Percentiles rank a stretch among this genome's conserved stretches.
These are phyloP conservation scores for Hormaphis cornu DNA, from an alignment of 1,140 invertebrate genomes.

Conservation along the genomic window DNA sequence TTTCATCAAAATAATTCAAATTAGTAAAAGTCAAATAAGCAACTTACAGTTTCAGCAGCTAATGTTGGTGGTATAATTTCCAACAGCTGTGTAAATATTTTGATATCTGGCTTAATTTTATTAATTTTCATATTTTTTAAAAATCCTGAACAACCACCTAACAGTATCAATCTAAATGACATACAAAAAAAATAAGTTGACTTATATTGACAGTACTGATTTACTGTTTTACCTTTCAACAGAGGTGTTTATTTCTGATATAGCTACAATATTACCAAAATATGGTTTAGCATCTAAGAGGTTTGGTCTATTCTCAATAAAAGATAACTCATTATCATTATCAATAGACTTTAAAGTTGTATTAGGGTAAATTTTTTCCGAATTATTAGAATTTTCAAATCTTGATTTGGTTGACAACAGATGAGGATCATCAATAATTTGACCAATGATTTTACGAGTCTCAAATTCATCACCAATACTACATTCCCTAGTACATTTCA, in stretches of 20 bases:
- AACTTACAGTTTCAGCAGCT: conserved; percentile 51
- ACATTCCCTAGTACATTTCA: conserved; percentile 69
- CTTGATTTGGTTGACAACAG: background rate
- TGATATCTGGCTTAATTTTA: conserved; percentile 60
- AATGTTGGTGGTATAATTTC: conserved; percentile 56
- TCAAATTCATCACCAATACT: conserved; percentile 57
- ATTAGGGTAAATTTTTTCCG: background rate
- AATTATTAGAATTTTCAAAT: background rate
- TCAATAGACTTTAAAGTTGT: background rate
- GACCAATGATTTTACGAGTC: conserved; percentile 3
- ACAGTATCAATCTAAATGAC: conserved; percentile 53
- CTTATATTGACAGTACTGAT: background rate
- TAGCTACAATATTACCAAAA: conserved; percentile 49
- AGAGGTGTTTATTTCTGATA: conserved; percentile 48
- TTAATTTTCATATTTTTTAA: conserved; percentile 59
- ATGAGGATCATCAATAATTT: conserved; percentile 13
- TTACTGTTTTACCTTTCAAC: conserved; percentile 46
- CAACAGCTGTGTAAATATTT: conserved; percentile 67
- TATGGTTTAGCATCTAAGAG: conserved; percentile 48
- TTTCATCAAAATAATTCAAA: background rate
- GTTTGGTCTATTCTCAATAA: conserved; percentile 42
- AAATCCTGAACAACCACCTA: conserved; percentile 69
- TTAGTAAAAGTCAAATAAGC: background rate
- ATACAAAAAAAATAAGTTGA: background rate
- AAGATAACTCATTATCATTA: background rate